phyloP scores from a whole-genome alignment of 2,888 invertebrate genomes.

The Caenorhabditis sp. region DNA sequence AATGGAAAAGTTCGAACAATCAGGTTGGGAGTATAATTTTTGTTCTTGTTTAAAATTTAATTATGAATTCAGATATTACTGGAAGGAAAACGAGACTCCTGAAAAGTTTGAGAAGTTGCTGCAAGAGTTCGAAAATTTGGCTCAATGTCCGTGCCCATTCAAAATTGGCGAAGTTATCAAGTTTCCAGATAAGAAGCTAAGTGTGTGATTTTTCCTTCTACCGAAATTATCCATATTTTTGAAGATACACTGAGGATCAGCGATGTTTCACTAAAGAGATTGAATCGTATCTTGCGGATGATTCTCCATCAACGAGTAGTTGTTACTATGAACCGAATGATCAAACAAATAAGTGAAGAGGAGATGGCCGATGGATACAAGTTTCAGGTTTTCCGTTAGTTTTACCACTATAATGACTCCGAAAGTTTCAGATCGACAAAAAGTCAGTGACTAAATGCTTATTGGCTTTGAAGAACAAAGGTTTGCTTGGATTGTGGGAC shows the following conservation, averaged over 20 bases:
- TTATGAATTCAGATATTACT: constrained; percentile 75
- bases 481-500: constrained; percentile 63
- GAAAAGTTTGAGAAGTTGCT: constrained; percentile 67
- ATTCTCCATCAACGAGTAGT: constrained; percentile 66
- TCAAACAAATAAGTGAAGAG: constrained; percentile 66
- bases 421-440: constrained; percentile 77
- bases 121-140: constrained; percentile 67
- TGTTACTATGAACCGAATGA: constrained; percentile 72
- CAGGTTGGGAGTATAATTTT: too few species aligned
- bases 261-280: constrained; percentile 75
- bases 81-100: constrained; percentile 70
- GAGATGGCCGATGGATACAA: constrained; percentile 76
- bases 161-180: constrained; percentile 79
- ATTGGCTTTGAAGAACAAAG: constrained; percentile 69
- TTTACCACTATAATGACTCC: neutral
- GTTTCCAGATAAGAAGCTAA: constrained; percentile 76
- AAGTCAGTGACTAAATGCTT: constrained; percentile 79
- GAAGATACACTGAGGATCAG: constrained; percentile 79
- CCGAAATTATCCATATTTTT: too few species aligned
- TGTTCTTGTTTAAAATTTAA: too few species aligned
- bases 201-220: too few species aligned
- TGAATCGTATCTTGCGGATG: constrained; percentile 66
- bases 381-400: constrained; percentile 65
- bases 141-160: constrained; percentile 76
- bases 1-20: constrained; percentile 78